A percentile compares a stretch with the other conserved stretches of the same genome.
These are phyloP conservation scores for Halcyon smyrnensis DNA, from an alignment of 2,797 vertebrate species.

Conservation along the genomic window DNA sequence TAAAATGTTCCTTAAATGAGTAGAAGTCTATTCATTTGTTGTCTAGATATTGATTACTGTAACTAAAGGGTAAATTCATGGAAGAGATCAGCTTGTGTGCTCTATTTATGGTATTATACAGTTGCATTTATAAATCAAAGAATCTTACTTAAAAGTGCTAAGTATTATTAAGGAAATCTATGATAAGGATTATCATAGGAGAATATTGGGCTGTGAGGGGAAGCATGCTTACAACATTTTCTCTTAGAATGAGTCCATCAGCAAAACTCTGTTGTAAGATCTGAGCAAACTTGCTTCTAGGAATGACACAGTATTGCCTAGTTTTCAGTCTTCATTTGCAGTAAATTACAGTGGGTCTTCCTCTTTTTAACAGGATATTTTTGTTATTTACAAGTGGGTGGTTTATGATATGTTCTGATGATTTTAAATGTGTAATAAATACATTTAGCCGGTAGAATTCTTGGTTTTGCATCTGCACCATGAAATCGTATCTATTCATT, in stretches of 20 bases:
- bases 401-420: conserved; percentile 10
- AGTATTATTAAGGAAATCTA: neutral
- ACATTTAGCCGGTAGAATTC: neutral
- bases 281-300: neutral
- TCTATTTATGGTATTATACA: neutral
- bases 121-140: neutral
- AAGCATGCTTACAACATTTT: neutral
- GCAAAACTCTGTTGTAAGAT: neutral
- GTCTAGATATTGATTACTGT: neutral
- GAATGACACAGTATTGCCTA: neutral
- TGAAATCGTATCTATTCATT: neutral
- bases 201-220: neutral
- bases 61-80: neutral
- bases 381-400: neutral
- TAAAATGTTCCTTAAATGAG: neutral
- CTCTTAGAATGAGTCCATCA: neutral
- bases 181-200: neutral
- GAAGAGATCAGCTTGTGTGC: conserved; percentile 29
- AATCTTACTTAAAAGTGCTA: neutral
- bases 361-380: neutral
- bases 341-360: neutral
- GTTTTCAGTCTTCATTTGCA: neutral
- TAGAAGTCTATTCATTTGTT: neutral
- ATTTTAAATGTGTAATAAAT: neutral
- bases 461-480: neutral